These are phyloP conservation scores for Mesorhabditis belari DNA, from an alignment of 2,888 invertebrate genomes.

Conservation along the genomic window DNA sequence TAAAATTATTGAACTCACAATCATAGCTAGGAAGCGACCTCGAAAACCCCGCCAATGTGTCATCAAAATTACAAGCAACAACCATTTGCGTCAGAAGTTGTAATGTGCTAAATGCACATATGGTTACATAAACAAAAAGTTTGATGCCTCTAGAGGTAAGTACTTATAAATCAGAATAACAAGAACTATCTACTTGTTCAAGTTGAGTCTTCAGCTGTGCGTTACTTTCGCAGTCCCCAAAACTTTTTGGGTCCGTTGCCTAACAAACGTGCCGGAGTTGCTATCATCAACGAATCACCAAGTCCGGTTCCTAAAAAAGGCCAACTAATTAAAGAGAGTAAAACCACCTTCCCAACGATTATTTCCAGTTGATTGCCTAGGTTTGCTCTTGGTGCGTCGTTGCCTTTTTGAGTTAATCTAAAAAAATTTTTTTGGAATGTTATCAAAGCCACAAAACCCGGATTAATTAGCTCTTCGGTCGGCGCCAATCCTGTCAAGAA, in stretches of 20 bases:
- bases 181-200: background rate
- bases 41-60: background rate
- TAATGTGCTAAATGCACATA: background rate
- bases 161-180: too few species aligned
- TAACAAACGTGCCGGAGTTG: background rate
- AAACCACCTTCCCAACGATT: background rate
- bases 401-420: background rate
- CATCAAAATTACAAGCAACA: background rate
- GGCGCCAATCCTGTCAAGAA: too few species aligned
- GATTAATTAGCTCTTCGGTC: background rate
- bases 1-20: background rate
- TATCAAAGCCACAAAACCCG: background rate
- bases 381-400: background rate
- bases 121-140: too few species aligned
- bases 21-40: background rate
- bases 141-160: too few species aligned
- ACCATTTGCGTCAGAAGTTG: background rate
- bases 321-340: too few species aligned
- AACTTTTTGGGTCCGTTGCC: background rate
- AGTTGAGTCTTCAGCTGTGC: background rate
- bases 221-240: background rate
- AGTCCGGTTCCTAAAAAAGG: too few species aligned
- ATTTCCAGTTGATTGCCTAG: too few species aligned
- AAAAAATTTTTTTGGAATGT: background rate
- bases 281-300: too few species aligned